These are phyloP conservation scores for Notolepis coatsorum DNA, from an alignment of 2,797 vertebrate species.

Conservation along the genomic window DNA sequence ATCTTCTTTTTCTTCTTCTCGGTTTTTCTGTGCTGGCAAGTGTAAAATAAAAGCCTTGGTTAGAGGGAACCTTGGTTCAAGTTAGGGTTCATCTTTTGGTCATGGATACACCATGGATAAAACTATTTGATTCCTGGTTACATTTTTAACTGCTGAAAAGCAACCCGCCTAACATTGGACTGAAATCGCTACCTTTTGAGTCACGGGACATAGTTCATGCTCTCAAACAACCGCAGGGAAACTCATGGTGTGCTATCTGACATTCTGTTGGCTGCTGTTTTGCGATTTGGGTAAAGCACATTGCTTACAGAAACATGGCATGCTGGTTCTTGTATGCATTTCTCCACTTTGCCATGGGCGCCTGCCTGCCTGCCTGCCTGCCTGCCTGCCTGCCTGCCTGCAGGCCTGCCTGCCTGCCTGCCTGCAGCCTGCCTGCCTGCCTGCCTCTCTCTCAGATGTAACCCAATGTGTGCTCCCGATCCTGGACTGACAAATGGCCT, in stretches of 20 bases:
- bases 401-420: constrained; percentile 27
- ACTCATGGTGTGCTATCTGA: constrained; percentile 15
- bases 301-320: constrained; percentile 30
- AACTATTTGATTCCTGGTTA: background rate
- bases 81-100: no score
- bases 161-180: constrained; percentile 4
- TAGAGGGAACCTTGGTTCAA: no score
- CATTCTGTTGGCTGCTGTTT: constrained; percentile 12
- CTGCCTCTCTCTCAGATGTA: constrained; percentile 38
- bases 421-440: constrained; percentile 27
- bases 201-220: constrained; percentile 19
- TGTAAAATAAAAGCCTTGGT: no score
- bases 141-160: constrained; percentile 16
- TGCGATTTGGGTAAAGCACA: constrained; percentile 27
- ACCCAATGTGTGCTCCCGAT: constrained; percentile 40
- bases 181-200: constrained; percentile 26
- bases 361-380: constrained; percentile 28
- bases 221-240: constrained; percentile 5
- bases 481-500: constrained; percentile 57
- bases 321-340: constrained; percentile 37
- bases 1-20: no score
- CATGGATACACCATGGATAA: no score
- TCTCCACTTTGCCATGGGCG: constrained; percentile 27
- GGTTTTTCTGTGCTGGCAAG: no score
- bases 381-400: constrained; percentile 29